phyloP scores from a whole-genome alignment of 2,888 invertebrate species.

The Ditula angustiorana region DNA sequence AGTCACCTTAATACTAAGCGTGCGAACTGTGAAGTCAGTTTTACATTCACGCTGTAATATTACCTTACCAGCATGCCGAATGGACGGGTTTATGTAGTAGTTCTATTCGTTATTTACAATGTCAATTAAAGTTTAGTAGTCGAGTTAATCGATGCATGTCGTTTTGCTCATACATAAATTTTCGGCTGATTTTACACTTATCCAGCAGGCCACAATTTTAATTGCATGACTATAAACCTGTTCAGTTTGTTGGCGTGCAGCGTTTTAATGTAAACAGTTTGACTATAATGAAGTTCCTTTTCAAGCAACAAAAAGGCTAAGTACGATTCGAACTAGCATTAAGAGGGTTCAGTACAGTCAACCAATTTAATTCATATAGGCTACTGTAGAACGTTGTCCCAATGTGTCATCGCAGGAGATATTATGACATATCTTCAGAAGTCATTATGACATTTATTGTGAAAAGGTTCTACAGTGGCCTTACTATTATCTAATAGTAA shows the following conservation, averaged over 20 bases:
- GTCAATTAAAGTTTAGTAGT: conserved; percentile 59
- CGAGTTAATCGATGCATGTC: conserved; percentile 34
- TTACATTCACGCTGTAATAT: not conserved
- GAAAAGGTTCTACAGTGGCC: too few species aligned
- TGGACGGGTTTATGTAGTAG: conserved; percentile 64
- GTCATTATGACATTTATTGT: too few species aligned
- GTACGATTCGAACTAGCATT: too few species aligned
- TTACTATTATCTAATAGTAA: too few species aligned
- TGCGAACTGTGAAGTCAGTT: too few species aligned
- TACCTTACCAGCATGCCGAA: not conserved
- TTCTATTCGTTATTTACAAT: conserved; percentile 57
- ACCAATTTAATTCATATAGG: too few species aligned
- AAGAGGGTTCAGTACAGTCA: too few species aligned
- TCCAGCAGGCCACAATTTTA: conserved; percentile 16
- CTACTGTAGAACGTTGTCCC: too few species aligned
- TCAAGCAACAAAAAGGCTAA: not conserved
- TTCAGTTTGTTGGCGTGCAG: not conserved
- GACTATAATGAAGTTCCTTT: not conserved
- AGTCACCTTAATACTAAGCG: too few species aligned
- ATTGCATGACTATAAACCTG: conserved; percentile 17
- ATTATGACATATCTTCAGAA: too few species aligned
- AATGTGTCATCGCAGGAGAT: too few species aligned
- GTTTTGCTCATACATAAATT: conserved; percentile 36
- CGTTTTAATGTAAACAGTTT: not conserved
- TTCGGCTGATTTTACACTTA: conserved; percentile 14